Base-by-base conservation (phyloP, 2,888 invertebrate genomes). In the Electrophaes corylata region DNA sequence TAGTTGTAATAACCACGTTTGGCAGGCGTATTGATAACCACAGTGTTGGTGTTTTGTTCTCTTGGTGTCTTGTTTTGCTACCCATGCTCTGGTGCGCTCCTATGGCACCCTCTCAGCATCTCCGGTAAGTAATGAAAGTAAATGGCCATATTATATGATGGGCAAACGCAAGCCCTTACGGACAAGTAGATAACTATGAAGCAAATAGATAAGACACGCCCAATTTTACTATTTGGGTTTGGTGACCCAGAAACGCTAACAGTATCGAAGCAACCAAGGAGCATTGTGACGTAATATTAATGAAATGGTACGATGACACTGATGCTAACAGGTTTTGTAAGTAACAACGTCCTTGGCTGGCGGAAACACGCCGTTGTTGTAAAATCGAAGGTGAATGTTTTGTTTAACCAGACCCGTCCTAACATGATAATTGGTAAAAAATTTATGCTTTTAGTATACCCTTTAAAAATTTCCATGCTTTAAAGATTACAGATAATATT, bases 341-440 rank as follows among this genome's bases (percentile, higher is more conserved):
- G 67, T 60, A 70, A 63, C 69, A 45, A 65, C 73, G 73, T 73
- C 75, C 73, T 73, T 73, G 71, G 55, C 47, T 26, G 12, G 48
- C 65, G 55, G 60, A 58, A 52, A 54, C 55, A 56, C 37, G 37
- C 19, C 35, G 19, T 45, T 43, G 35, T 59, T 37, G 52, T 44
- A 45, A 55, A 51, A 62, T 52, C 41, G 58, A 61, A 60, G 62
- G 64, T 54, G 45, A 60, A 12, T 46, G 11, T 39, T 52, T 20
- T 44, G 26, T 51, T 35, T 41, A 55, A 57, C 60, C 60, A 57
- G 48, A 54, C 54, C 58, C 19, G 11, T 56, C 41, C 29, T 23
- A 35, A 44, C 44, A 53, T 41, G 37, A 59, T 45, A 39, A 54
- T 48, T 49, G 18, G 45, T 8, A 40, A 10, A 46, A 29, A 39